phyloP scores from a whole-genome alignment of 2,113 vertebrate genomes.

The Pteronura brasiliensis region DNA sequence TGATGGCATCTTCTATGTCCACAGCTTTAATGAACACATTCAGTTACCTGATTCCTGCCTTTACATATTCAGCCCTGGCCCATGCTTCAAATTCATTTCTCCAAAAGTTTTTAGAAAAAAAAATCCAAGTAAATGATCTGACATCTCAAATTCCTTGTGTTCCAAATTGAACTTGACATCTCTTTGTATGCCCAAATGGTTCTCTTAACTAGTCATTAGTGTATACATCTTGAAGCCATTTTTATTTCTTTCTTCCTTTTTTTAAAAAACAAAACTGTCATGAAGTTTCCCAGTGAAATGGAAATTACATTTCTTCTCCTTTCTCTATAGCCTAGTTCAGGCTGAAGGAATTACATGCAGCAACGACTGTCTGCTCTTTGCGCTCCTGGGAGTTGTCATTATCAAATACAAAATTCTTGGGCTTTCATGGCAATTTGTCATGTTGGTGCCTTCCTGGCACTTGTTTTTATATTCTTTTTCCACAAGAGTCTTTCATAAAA shows the following conservation, averaged over 20 bases:
- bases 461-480: conserved; percentile 19
- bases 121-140: not conserved
- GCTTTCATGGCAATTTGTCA: conserved; percentile 3
- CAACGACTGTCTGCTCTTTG: not conserved
- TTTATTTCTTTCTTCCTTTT: not conserved
- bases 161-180: not conserved
- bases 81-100: not conserved
- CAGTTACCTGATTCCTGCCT: not conserved
- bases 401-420: conserved; percentile 34
- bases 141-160: not conserved
- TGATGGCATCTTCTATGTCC: not conserved
- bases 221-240: not conserved
- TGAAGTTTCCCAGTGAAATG: conserved; percentile 36
- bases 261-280: conserved; percentile 26
- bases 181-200: not conserved
- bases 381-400: conserved; percentile 14
- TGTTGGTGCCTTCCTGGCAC: not conserved
- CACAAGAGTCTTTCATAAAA: conserved; percentile 18
- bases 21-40: not conserved
- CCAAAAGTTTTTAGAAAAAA: conserved; percentile 8
- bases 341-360: conserved; percentile 24
- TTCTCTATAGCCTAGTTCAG: not conserved
- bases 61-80: not conserved
- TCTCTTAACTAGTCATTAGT: conserved; percentile 2
- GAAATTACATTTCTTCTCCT: conserved; percentile 18